phyloP scores from a whole-genome alignment of 2,888 invertebrate genomes.

The Andricus curvator region DNA sequence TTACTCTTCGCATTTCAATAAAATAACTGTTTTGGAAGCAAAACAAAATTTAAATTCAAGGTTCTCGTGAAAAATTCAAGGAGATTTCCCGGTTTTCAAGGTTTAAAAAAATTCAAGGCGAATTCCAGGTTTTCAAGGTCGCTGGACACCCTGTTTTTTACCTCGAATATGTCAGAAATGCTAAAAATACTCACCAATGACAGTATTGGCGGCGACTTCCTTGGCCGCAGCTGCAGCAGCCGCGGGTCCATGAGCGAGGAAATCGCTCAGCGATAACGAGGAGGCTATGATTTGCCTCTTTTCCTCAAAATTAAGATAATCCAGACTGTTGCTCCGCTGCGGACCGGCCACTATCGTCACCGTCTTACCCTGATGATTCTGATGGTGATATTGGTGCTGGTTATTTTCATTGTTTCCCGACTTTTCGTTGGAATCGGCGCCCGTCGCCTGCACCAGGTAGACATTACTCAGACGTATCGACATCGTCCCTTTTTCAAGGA shows the following conservation, averaged over 20 bases:
- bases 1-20: too few relatives aligned
- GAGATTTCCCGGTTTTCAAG: too few relatives aligned
- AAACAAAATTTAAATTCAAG: too few relatives aligned
- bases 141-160: too few relatives aligned
- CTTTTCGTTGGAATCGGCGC: slow-evolving; percentile 61
- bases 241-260: slow-evolving; percentile 86
- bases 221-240: slow-evolving; percentile 79
- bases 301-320: slow-evolving; percentile 95
- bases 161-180: too few relatives aligned
- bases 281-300: slow-evolving; percentile 94
- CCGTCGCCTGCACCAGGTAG: slow-evolving; percentile 72
- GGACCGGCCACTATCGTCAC: slow-evolving; percentile 83
- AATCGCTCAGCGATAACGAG: slow-evolving; percentile 91
- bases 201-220: slow-evolving; percentile 79
- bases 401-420: slow-evolving; percentile 54
- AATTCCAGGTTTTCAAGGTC: too few relatives aligned
- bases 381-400: slow-evolving; percentile 64
- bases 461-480: slow-evolving; percentile 77
- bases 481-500: slow-evolving; percentile 62
- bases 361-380: slow-evolving; percentile 78
- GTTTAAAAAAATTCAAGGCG: too few relatives aligned
- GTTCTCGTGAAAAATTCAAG: too few relatives aligned
- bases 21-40: too few relatives aligned
- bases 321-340: slow-evolving; percentile 90
- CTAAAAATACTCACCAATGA: slow-evolving; percentile 72